Base-by-base conservation (phyloP, 2,888 invertebrate genomes). In the Microplitis manilae region DNA sequence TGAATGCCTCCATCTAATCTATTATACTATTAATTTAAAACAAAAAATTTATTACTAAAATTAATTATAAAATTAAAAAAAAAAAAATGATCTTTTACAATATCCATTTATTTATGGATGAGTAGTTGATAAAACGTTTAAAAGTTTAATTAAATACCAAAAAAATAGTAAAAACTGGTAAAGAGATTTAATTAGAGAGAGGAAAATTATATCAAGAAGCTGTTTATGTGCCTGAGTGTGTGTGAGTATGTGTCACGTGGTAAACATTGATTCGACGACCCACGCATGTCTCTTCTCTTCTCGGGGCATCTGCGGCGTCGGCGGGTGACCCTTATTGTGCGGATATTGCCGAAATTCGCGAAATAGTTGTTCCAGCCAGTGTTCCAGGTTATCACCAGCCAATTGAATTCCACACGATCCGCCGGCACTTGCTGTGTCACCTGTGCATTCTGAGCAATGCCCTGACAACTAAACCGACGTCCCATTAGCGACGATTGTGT, bases 401-500 rank as follows among this genome's bases (percentile, higher is more conserved):
- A 77, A 73, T 77, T 61, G 68, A 73, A 77, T 77, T 73, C 64
- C 68, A 38, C 40, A 73, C 72, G 68, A 68, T 73, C 62, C 68
- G 68, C 77, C 73, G 77, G 73, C 73, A 73, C 77, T 77, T 68
- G 74, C 68, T 65, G 50, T 50, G 41, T 73, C 40, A 61, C 62
- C 40, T 50, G 62, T 41, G 59, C 40, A 39, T 17, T 62, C 67
- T 68, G 30, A 59, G n/a, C 61, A 39, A 59, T 69, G 38, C 61
- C 74, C 75, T 69, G n/a, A 65, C 73, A 6, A 61, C 38, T n/a
- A 9, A 8, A 39, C 60, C 60, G 9, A 38, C 60, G 60, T 20
- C 62, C 68, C 68, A 77, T 77, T 68, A 77, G 62, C 50, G 77
- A 68, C 68, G 73, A 73, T 77, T 77, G 62, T 73, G 72, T 68